Conservation (phyloP, 2,888 invertebrate genomes). For the Lithosia quadra region DNA sequence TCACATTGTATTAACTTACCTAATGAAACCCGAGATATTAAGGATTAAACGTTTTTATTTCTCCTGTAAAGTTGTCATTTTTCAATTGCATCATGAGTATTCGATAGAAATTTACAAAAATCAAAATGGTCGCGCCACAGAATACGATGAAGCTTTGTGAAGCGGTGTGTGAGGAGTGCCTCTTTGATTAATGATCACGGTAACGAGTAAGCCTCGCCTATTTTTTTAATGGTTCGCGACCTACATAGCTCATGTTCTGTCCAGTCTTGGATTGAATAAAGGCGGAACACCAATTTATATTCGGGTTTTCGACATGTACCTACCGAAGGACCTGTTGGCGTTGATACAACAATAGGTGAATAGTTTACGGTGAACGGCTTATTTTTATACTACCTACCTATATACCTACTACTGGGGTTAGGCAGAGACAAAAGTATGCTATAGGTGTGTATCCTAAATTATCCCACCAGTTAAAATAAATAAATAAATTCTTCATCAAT, state of each 20-base stretch:
- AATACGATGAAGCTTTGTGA: slow-evolving; percentile 28
- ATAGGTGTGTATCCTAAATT: too few species aligned
- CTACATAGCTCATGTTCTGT: slow-evolving; percentile 4
- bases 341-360: neutral
- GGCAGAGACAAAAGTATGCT: too few species aligned
- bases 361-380: neutral
- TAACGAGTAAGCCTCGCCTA: slow-evolving; percentile 27
- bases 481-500: too few species aligned
- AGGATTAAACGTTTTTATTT: too few species aligned
- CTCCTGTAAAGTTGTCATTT: too few species aligned
- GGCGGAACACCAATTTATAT: neutral
- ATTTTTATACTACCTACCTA: neutral
- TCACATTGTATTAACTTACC: too few species aligned
- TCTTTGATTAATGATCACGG: slow-evolving; percentile 40
- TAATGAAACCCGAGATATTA: too few species aligned
- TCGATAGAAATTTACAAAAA: slow-evolving; percentile 26
- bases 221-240: slow-evolving; percentile 17
- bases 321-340: neutral
- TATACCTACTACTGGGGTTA: too few species aligned
- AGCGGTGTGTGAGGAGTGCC: slow-evolving; percentile 28
- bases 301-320: neutral
- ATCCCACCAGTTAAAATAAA: too few species aligned
- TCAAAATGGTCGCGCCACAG: slow-evolving; percentile 5
- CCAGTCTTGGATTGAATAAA: slow-evolving; percentile 12
- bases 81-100: too few species aligned